Evolutionary conservation across 2,797 vertebrate genomes (phyloP).

Genomic region (Cyclura pinguis): DNA sequence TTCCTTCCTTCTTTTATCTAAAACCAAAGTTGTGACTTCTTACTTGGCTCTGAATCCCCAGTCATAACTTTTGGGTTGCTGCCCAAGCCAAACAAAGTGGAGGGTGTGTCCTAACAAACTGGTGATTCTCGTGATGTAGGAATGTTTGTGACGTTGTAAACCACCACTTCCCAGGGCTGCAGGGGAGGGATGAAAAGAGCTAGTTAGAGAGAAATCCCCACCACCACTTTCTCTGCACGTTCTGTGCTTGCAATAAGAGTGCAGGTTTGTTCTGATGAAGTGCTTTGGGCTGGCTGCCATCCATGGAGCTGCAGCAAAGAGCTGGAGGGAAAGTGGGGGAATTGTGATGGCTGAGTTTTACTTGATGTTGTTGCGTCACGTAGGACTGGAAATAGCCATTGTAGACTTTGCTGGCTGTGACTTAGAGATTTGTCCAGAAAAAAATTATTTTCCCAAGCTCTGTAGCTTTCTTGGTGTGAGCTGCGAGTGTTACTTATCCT

Average conservation of each 20-base stretch:
- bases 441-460: not conserved
- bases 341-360: not conserved
- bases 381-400: no score
- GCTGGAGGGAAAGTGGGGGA: not conserved
- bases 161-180: constrained; percentile 37
- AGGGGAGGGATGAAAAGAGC: no score
- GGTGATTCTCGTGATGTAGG: constrained; percentile 31
- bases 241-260: constrained; percentile 43
- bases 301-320: constrained; percentile 29
- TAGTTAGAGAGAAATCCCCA: not conserved
- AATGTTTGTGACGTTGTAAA: constrained; percentile 12
- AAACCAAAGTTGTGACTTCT: not conserved
- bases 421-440: not conserved
- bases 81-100: constrained; percentile 40
- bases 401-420: no score
- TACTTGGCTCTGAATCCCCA: constrained; percentile 32
- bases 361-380: not conserved
- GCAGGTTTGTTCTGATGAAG: constrained; percentile 17
- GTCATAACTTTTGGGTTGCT: not conserved
- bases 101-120: constrained; percentile 36
- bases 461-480: not conserved
- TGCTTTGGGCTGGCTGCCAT: constrained; percentile 47
- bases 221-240: not conserved
- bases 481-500: not conserved
- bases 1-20: not conserved